Evolutionary conservation across 1,140 invertebrate species (phyloP).

Genomic region (Mya arenaria): DNA sequence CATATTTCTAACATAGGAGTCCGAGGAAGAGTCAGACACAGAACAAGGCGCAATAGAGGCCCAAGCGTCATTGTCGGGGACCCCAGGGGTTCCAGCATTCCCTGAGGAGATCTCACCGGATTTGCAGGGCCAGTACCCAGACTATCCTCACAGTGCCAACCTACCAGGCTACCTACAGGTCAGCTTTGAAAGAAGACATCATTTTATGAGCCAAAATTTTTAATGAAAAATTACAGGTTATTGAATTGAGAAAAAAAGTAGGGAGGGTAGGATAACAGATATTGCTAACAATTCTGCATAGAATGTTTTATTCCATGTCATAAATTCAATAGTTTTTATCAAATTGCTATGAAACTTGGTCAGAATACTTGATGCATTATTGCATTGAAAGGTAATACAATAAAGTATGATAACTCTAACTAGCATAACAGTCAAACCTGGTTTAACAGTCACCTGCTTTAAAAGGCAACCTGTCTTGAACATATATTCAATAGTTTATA

Average conservation of each 20-base stretch:
- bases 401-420: too few relatives aligned
- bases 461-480: too few relatives aligned
- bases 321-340: not conserved
- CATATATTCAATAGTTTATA: too few relatives aligned
- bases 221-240: not conserved
- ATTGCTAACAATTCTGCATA: not conserved
- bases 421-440: too few relatives aligned
- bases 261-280: not conserved
- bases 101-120: not conserved
- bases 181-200: not conserved
- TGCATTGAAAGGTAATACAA: too few relatives aligned
- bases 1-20: not conserved
- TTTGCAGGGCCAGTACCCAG: not conserved
- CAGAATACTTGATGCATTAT: not conserved
- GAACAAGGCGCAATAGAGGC: not conserved
- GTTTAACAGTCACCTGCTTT: too few relatives aligned
- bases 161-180: constrained; percentile 48
- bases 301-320: not conserved
- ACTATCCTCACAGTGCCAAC: constrained; percentile 19
- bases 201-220: not conserved
- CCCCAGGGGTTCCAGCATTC: too few relatives aligned
- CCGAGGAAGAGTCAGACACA: not conserved
- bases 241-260: not conserved
- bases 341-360: not conserved
- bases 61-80: not conserved